phyloP scores from a whole-genome alignment of 30 jellyfish, hydroid and myxozoan species.

The Rhopilema esculentum region DNA sequence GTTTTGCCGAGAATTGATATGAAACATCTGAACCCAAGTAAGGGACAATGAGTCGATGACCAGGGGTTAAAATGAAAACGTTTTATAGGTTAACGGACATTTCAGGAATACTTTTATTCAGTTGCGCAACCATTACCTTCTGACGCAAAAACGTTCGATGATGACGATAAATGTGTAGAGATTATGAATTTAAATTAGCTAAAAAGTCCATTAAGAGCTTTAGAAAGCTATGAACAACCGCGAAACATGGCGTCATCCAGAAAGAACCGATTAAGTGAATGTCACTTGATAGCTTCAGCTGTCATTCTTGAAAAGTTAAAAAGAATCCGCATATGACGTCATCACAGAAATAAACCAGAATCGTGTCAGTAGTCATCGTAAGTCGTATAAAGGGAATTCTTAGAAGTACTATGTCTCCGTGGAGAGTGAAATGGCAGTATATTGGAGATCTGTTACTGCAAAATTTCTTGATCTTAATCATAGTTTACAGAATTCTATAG shows the following conservation, averaged over 20 bases:
- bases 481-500: too few species aligned
- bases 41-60: too few species aligned
- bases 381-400: background rate
- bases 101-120: background rate
- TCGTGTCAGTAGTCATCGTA: background rate
- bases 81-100: too few species aligned
- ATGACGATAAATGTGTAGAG: background rate
- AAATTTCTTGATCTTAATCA: too few species aligned
- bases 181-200: background rate
- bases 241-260: background rate
- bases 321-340: background rate
- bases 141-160: background rate
- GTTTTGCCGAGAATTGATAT: too few species aligned
- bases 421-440: too few species aligned
- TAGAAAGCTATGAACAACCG: background rate
- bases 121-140: background rate
- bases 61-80: too few species aligned
- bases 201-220: background rate
- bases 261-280: too few species aligned
- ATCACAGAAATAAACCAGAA: background rate
- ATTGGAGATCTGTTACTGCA: too few species aligned
- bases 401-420: background rate
- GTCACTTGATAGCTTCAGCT: too few species aligned
- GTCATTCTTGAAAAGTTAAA: too few species aligned
- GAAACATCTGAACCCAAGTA: too few species aligned